Conservation (phyloP, 2,797 vertebrate genomes). For the Alexandromys oeconomus region DNA sequence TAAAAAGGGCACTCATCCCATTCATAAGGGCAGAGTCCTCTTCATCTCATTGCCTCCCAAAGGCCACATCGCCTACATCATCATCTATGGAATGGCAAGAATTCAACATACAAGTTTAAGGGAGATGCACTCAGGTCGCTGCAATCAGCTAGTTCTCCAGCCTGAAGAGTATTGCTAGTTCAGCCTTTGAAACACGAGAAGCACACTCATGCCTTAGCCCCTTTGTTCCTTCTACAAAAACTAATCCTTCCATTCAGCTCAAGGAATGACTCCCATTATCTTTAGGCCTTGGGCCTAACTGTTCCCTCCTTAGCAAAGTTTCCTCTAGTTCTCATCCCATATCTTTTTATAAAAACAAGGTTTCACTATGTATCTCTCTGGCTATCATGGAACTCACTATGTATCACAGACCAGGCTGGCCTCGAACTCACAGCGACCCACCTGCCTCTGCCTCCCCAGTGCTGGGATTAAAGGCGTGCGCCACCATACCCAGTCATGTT, state of each 20-base stretch:
- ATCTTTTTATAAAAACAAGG: background rate
- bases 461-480: background rate
- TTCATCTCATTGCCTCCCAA: background rate
- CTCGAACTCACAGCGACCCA: background rate
- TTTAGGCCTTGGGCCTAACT: background rate
- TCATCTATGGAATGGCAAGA: background rate
- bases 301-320: conserved; percentile 18
- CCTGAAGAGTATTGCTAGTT: background rate
- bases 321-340: background rate
- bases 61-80: background rate
- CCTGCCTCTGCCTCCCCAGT: background rate
- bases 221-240: background rate
- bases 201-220: background rate
- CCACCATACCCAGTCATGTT: background rate
- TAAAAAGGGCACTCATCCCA: background rate
- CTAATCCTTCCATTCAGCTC: background rate
- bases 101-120: background rate
- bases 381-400: background rate
- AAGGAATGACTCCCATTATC: background rate
- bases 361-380: background rate
- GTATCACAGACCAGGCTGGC: background rate
- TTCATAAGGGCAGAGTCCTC: background rate
- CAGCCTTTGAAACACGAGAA: background rate
- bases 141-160: background rate
- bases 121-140: background rate